Conservation (phyloP, 2,888 invertebrate species). For the Acleris laterana region DNA sequence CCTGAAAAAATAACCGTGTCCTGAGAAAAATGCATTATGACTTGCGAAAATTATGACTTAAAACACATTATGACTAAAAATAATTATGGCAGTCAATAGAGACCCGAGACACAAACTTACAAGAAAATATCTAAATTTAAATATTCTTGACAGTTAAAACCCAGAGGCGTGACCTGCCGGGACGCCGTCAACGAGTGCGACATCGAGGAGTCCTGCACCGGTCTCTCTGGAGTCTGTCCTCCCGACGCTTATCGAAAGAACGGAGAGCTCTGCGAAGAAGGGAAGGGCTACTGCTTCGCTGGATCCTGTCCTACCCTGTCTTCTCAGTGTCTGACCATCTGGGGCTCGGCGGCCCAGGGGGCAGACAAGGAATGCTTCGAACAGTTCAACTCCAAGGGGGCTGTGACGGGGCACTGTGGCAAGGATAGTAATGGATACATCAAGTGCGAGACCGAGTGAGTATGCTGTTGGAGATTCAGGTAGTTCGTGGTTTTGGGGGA, state of each 20-base stretch:
- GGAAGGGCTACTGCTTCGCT: conserved; percentile 94
- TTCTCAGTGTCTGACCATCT: conserved; percentile 95
- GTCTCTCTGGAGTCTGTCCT: conserved; percentile 95
- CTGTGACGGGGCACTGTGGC: conserved; percentile 98
- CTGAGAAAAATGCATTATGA: too few species aligned
- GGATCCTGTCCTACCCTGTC: conserved; percentile 95
- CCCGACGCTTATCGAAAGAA: conserved; percentile 95
- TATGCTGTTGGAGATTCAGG: conserved; percentile 44
- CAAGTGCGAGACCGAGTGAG: conserved; percentile 94
- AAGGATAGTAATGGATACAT: conserved; percentile 89
- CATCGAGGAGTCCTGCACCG: conserved; percentile 96
- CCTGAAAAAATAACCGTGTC: too few species aligned
- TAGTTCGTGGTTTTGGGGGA: neutral
- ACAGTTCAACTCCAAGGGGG: conserved; percentile 97
- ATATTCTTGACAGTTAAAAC: conserved; percentile 85
- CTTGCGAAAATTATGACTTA: too few species aligned
- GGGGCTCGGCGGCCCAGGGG: conserved; percentile 94
- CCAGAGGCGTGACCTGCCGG: conserved; percentile 92
- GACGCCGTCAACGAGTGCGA: conserved; percentile 96
- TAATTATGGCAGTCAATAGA: too few species aligned
- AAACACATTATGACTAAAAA: too few species aligned
- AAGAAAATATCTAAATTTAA: neutral
- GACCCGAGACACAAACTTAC: neutral
- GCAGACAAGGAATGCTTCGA: conserved; percentile 96
- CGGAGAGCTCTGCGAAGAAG: conserved; percentile 92